Conservation (phyloP, 2,113 vertebrate genomes). For the Atlantisia rogersi region DNA sequence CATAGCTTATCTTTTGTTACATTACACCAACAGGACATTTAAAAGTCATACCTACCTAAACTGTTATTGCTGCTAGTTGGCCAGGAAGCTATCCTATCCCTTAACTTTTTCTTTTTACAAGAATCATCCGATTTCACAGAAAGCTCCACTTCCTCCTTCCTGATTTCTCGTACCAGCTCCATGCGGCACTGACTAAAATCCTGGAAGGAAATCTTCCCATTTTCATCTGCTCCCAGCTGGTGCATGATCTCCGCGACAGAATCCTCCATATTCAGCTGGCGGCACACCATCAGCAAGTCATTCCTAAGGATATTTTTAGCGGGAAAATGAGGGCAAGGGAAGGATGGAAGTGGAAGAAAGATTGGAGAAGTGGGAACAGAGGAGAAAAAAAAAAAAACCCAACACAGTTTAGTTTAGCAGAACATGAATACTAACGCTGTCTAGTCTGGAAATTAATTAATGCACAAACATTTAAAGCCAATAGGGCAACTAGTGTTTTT, state of each 20-base stretch:
- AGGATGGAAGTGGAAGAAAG: background rate
- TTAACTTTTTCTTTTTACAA: constrained; percentile 74
- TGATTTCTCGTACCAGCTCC: constrained; percentile 83
- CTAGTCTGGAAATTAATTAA: background rate
- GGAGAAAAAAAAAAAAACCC: background rate
- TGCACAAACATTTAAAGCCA: background rate
- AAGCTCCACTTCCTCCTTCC: constrained; percentile 83
- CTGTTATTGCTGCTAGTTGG: constrained; percentile 83
- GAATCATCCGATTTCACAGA: constrained; percentile 74
- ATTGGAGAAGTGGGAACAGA: background rate
- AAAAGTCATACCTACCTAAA: constrained; percentile 75
- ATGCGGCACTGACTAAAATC: constrained; percentile 83
- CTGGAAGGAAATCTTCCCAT: constrained; percentile 85
- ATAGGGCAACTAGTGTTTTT: background rate
- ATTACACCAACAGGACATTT: background rate
- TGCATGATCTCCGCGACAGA: constrained; percentile 86
- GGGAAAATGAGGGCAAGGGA: background rate
- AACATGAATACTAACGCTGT: background rate
- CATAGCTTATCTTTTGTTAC: background rate
- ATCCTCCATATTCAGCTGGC: constrained; percentile 84
- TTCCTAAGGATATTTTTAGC: constrained; percentile 74
- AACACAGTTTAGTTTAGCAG: constrained; percentile 14
- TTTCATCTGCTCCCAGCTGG: constrained; percentile 82
- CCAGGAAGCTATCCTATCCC: constrained; percentile 78
- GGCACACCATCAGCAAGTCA: constrained; percentile 85